Percentiles rank a stretch among this genome's conserved stretches.
Evolutionary conservation across 1,140 invertebrate species (phyloP).

Genomic region (Antheraea mylitta): DNA sequence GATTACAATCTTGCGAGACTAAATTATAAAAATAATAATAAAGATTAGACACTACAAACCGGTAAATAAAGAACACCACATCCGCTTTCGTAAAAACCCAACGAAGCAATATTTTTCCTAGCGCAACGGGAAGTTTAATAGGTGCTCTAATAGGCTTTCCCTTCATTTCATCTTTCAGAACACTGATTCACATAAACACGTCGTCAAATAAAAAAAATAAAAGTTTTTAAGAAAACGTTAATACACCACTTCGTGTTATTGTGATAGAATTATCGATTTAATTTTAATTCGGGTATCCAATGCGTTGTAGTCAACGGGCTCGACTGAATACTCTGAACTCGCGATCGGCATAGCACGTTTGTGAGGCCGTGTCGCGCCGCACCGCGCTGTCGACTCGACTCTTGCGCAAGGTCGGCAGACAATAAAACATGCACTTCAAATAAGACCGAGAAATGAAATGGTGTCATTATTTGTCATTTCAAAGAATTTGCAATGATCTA

Average conservation of each 20-base stretch:
- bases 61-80: constrained; percentile 60
- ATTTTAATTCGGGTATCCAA: constrained; percentile 10
- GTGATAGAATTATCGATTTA: background rate
- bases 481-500: too few species aligned
- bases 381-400: constrained; percentile 26
- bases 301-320: constrained; percentile 35
- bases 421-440: constrained; percentile 36
- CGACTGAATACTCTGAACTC: constrained; percentile 29
- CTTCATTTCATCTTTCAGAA: constrained; percentile 63
- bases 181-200: constrained; percentile 6
- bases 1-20: background rate
- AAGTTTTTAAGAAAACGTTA: background rate
- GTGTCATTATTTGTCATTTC: constrained; percentile 36
- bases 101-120: constrained; percentile 54
- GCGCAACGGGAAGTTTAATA: constrained; percentile 48
- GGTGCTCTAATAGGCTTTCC: constrained; percentile 36
- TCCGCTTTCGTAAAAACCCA: constrained; percentile 68
- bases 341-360: constrained; percentile 13
- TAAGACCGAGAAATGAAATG: constrained; percentile 48
- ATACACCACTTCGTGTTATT: background rate
- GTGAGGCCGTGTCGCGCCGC: constrained; percentile 3
- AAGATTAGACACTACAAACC: constrained; percentile 43
- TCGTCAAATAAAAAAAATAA: background rate
- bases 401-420: constrained; percentile 47
- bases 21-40: background rate